Evolutionary conservation across 2,888 invertebrate genomes (phyloP).

Genomic region (Tipula unca): DNA sequence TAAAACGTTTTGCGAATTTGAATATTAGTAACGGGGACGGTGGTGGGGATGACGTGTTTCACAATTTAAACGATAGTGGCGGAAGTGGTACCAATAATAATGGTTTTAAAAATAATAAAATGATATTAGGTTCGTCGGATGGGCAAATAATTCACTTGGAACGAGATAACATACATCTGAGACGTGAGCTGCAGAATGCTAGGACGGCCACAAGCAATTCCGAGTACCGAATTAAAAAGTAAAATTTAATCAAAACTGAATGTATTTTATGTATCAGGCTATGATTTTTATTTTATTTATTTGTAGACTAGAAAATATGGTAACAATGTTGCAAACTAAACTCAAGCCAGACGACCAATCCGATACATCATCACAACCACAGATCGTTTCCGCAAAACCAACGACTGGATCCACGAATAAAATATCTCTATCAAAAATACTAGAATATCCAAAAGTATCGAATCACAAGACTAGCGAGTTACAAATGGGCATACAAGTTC

Average conservation of each 20-base stretch:
- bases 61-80: conserved; percentile 32
- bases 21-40: conserved; percentile 37
- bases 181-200: conserved; percentile 38
- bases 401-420: conserved; percentile 23
- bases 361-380: neutral
- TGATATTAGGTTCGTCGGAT: neutral
- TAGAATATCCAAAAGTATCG: neutral
- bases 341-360: neutral
- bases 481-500: conserved; percentile 24
- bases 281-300: neutral
- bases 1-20: conserved; percentile 29
- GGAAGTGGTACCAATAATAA: conserved; percentile 21
- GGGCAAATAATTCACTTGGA: conserved; percentile 27
- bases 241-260: neutral
- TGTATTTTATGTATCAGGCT: no score
- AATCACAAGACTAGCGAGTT: neutral
- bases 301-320: neutral
- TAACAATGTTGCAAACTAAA: neutral
- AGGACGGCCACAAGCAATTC: conserved; percentile 39
- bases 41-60: conserved; percentile 26
- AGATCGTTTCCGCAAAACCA: conserved; percentile 20
- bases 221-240: conserved; percentile 42
- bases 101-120: conserved; percentile 9
- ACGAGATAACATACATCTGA: conserved; percentile 33
- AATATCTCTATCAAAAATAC: conserved; percentile 14